Conservation (phyloP, 1,140 invertebrate species). For the Venustaconcha ellipsiformis region DNA sequence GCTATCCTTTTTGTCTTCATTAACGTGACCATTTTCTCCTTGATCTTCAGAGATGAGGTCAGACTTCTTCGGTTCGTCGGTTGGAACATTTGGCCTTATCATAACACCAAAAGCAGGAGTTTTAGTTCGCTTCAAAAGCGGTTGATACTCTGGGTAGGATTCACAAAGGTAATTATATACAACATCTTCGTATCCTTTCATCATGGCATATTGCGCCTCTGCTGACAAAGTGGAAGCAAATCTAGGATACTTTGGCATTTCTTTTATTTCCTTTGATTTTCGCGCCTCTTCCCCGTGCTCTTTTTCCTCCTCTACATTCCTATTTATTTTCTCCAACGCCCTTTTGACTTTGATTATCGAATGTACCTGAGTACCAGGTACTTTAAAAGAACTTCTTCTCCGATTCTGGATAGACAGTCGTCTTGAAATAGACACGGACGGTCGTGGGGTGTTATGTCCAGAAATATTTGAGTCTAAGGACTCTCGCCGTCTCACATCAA, state of each 20-base stretch:
- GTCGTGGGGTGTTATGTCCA: too few species aligned
- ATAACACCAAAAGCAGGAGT: slow-evolving; percentile 38
- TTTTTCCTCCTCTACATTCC: neutral
- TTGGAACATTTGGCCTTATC: neutral
- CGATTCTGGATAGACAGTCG: too few species aligned
- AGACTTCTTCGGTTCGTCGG: neutral
- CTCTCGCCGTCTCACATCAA: too few species aligned
- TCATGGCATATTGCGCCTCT: slow-evolving; percentile 60
- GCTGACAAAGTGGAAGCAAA: slow-evolving; percentile 57
- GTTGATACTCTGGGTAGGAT: slow-evolving; percentile 38
- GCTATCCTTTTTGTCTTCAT: neutral
- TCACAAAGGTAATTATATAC: slow-evolving; percentile 43
- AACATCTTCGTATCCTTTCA: slow-evolving; percentile 64
- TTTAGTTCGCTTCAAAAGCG: slow-evolving; percentile 41
- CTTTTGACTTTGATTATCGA: too few species aligned
- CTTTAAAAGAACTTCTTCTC: too few species aligned
- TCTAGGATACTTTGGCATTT: slow-evolving; percentile 52
- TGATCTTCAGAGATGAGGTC: neutral
- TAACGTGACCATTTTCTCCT: neutral
- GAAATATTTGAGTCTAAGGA: too few species aligned
- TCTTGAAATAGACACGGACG: too few species aligned
- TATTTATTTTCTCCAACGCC: slow-evolving; percentile 5
- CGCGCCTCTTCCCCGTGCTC: slow-evolving; percentile 26
- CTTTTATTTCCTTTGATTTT: slow-evolving; percentile 38
- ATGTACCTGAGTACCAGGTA: too few species aligned